A percentile compares a stretch with the other conserved stretches of the same genome.
Evolutionary conservation across 2,888 invertebrate genomes (phyloP).

Genomic region (Tetragonisca angustula): DNA sequence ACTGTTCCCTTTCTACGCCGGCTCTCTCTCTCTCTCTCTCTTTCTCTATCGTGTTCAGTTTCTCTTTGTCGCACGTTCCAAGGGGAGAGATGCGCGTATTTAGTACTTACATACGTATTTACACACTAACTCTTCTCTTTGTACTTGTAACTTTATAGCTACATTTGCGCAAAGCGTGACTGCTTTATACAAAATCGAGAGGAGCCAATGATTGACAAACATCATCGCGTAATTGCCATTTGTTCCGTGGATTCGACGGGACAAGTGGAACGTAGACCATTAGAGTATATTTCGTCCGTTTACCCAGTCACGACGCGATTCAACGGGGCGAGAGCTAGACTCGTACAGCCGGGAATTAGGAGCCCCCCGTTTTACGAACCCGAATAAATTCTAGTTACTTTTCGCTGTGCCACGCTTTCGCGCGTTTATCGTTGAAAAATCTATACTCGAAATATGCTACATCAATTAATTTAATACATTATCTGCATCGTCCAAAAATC

Average conservation of each 20-base stretch:
- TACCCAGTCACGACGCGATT: slow-evolving; percentile 48
- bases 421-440: no score
- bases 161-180: background rate
- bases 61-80: slow-evolving; percentile 13
- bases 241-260: slow-evolving; percentile 20
- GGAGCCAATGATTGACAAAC: background rate
- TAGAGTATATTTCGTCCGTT: slow-evolving; percentile 54
- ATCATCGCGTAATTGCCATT: background rate
- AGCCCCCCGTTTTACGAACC: background rate
- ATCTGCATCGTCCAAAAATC: background rate
- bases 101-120: slow-evolving; percentile 34
- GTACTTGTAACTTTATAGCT: background rate
- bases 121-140: slow-evolving; percentile 24
- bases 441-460: no score
- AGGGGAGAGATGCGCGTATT: background rate
- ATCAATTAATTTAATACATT: no score
- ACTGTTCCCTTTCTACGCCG: slow-evolving; percentile 26
- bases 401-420: no score
- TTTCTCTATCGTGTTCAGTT: background rate
- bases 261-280: slow-evolving; percentile 45
- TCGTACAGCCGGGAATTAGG: background rate
- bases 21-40: no score
- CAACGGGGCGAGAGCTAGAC: slow-evolving; percentile 46
- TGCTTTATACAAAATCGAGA: background rate
- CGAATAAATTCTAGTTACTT: background rate